These are phyloP conservation scores for Camponotus vicinus DNA, from an alignment of 1,140 invertebrate species.

Conservation along the genomic window DNA sequence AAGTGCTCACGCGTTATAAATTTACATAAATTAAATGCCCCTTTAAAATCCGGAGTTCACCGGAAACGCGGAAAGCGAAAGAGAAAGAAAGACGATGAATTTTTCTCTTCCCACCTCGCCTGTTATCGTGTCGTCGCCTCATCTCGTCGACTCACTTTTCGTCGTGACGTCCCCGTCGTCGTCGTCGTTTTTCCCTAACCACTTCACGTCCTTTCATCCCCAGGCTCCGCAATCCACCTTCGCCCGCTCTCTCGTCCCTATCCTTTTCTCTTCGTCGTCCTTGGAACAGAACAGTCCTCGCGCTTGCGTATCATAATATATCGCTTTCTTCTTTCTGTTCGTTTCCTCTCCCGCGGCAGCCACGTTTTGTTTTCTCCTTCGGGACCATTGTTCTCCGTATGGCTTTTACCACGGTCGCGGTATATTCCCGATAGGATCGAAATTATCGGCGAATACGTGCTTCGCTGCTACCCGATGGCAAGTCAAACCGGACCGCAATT, in stretches of 20 bases:
- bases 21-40: slow-evolving; percentile 78
- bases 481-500: slow-evolving; percentile 24
- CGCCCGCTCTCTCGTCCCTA: not conserved
- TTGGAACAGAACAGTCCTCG: not conserved
- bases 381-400: slow-evolving; percentile 49
- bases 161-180: not conserved
- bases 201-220: slow-evolving; percentile 39
- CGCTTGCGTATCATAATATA: slow-evolving; percentile 2
- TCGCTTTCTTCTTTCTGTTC: not conserved
- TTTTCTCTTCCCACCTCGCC: not conserved
- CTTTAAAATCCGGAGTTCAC: slow-evolving; percentile 35
- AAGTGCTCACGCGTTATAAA: slow-evolving; percentile 74
- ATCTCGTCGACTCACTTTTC: slow-evolving; percentile 44
- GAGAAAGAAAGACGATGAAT: not conserved
- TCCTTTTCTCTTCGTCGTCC: not conserved
- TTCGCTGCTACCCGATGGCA: not conserved
- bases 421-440: slow-evolving; percentile 45
- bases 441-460: slow-evolving; percentile 27
- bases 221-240: slow-evolving; percentile 20
- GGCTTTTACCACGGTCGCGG: slow-evolving; percentile 20
- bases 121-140: slow-evolving; percentile 43
- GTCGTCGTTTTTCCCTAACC: slow-evolving; percentile 47
- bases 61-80: slow-evolving; percentile 1
- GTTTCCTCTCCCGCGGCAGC: not conserved
- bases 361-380: slow-evolving; percentile 50